Conservation (phyloP, 1,140 invertebrate species). For the Cepaea nemoralis region DNA sequence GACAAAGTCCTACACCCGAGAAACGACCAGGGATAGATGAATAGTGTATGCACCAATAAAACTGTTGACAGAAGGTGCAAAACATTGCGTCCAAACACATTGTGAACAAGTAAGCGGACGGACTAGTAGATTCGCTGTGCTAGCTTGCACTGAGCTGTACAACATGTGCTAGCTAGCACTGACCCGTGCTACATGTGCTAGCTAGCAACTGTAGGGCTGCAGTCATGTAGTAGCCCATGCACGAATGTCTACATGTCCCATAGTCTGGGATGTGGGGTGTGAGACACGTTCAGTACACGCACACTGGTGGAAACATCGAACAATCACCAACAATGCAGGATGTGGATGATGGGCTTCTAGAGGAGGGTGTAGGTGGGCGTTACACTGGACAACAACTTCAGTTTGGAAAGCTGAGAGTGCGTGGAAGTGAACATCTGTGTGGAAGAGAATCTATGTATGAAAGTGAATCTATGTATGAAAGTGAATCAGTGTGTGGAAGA, state of each 20-base stretch:
- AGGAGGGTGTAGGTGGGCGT: background rate
- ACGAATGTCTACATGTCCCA: background rate
- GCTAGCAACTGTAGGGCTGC: background rate
- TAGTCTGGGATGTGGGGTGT: background rate
- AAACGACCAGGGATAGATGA: too few relatives aligned
- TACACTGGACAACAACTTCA: too few relatives aligned
- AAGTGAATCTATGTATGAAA: too few relatives aligned
- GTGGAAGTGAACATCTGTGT: too few relatives aligned
- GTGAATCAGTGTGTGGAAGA: too few relatives aligned
- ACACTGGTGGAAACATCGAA: background rate
- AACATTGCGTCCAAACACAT: too few relatives aligned
- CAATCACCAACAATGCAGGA: background rate
- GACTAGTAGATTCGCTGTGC: background rate
- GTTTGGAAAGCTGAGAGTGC: too few relatives aligned
- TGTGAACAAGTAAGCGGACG: constrained; percentile 19
- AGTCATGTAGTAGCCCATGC: background rate
- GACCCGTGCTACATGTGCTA: background rate
- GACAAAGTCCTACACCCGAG: too few relatives aligned
- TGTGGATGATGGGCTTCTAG: background rate
- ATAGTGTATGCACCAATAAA: too few relatives aligned
- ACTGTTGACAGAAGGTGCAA: too few relatives aligned
- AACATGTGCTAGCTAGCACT: background rate
- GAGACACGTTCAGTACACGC: background rate
- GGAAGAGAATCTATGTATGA: too few relatives aligned
- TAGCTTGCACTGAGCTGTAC: background rate